Conservation (phyloP, 2,888 invertebrate genomes). For the Elysia crispata region DNA sequence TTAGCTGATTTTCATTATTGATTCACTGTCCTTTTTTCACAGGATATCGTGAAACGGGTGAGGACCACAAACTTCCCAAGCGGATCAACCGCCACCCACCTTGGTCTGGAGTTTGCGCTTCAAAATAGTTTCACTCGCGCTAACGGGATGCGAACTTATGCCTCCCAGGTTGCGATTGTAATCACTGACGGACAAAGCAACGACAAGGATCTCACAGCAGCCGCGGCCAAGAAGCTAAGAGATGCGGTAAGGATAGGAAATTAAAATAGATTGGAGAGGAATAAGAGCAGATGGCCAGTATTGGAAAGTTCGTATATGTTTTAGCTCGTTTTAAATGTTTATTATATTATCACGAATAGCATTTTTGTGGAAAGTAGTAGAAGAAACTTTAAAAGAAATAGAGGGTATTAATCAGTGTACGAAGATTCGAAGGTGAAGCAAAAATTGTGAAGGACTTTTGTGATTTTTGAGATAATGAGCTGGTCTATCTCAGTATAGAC, state of each 20-base stretch:
- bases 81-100: constrained; percentile 67
- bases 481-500: too few species aligned
- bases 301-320: too few species aligned
- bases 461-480: too few species aligned
- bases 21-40: too few species aligned
- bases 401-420: too few species aligned
- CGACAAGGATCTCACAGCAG: constrained; percentile 58
- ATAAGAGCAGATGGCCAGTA: too few species aligned
- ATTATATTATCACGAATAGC: neutral
- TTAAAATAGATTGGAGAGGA: too few species aligned
- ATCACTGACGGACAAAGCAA: constrained; percentile 60
- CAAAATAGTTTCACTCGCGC: constrained; percentile 61
- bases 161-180: constrained; percentile 51
- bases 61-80: constrained; percentile 61
- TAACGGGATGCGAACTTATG: constrained; percentile 56
- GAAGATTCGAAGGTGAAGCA: too few species aligned
- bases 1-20: too few species aligned
- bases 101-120: constrained; percentile 63
- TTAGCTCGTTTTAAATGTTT: too few species aligned
- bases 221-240: constrained; percentile 58
- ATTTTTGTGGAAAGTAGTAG: neutral
- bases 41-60: constrained; percentile 52
- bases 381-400: too few species aligned
- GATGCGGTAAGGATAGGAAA: constrained; percentile 30
- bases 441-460: too few species aligned